These are phyloP conservation scores for Nemurella pictetii DNA, from an alignment of 2,888 invertebrate genomes.

Conservation along the genomic window DNA sequence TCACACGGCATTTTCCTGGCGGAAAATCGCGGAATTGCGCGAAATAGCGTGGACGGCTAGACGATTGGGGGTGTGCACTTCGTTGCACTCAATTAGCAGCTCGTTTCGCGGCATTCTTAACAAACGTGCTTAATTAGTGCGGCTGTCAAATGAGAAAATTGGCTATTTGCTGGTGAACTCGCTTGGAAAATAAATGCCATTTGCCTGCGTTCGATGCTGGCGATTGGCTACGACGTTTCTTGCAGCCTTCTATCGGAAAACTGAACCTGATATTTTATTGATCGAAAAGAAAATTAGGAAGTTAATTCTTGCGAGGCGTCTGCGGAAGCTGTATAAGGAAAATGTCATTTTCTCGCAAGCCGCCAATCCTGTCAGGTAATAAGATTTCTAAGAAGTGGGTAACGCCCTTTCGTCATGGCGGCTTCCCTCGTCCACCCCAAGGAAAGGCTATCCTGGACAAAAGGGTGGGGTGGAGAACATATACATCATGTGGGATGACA, in stretches of 20 bases:
- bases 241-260: neutral
- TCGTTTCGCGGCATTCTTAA: neutral
- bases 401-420: neutral
- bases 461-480: neutral
- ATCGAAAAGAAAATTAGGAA: neutral
- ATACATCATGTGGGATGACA: neutral
- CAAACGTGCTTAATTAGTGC: neutral
- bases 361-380: neutral
- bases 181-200: neutral
- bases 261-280: neutral
- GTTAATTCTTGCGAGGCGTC: neutral
- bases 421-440: no score
- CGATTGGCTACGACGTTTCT: no score
- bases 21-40: no score
- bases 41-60: no score
- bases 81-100: neutral
- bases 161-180: neutral
- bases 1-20: no score
- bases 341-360: neutral
- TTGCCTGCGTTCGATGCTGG: neutral
- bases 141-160: neutral
- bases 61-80: neutral
- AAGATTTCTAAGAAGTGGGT: neutral
- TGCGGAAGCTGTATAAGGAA: neutral
- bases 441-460: no score